phyloP scores from a whole-genome alignment of 1,140 invertebrate genomes.

The Nilaparvata lugens region DNA sequence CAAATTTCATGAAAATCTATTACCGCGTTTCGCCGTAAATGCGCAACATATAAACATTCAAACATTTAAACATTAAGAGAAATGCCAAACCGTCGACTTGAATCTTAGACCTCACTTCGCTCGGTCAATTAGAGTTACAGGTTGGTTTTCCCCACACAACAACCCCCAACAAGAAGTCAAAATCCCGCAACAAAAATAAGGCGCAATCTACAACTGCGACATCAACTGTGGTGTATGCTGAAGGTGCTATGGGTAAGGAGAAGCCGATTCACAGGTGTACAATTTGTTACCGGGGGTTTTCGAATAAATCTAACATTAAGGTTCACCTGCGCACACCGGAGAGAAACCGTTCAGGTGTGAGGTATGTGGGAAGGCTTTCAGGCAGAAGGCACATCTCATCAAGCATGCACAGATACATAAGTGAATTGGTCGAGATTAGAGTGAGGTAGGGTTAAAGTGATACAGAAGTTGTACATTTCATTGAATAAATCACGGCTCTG shows the following conservation, averaged over 20 bases:
- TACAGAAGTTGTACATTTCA: no score
- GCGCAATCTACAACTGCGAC: slow-evolving; percentile 31
- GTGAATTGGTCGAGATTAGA: slow-evolving; percentile 47
- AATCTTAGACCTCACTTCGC: no score
- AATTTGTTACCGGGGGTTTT: slow-evolving; percentile 81
- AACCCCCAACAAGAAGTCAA: slow-evolving; percentile 35
- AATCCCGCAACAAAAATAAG: slow-evolving; percentile 34
- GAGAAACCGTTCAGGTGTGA: slow-evolving; percentile 92
- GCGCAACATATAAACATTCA: no score
- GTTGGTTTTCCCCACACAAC: slow-evolving; percentile 33
- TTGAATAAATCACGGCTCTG: no score
- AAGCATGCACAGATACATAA: slow-evolving; percentile 89
- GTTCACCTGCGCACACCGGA: slow-evolving; percentile 91
- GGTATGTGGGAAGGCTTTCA: slow-evolving; percentile 84
- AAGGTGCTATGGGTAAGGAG: slow-evolving; percentile 67
- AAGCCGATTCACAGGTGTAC: slow-evolving; percentile 83
- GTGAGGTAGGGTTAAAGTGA: not conserved
- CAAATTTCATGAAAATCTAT: no score
- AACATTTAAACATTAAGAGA: no score
- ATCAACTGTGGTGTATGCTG: slow-evolving; percentile 37
- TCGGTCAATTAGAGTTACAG: no score
- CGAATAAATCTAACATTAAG: slow-evolving; percentile 91
- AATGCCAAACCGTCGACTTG: no score
- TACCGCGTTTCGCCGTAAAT: no score
- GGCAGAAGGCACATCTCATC: slow-evolving; percentile 83